phyloP scores from a whole-genome alignment of 2,888 invertebrate species.

The Nycteola revayana region DNA sequence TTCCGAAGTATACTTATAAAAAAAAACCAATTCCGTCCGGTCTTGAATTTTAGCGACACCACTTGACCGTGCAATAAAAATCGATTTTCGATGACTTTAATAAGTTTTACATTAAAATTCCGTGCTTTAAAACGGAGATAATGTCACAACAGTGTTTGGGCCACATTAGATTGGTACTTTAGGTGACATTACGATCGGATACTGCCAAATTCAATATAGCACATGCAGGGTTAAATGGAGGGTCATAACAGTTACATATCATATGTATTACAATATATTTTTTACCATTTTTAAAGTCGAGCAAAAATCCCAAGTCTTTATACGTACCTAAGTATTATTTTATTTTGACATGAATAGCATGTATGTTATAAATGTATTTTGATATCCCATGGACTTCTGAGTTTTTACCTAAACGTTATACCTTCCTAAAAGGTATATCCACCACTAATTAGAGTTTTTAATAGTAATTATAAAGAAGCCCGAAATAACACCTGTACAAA shows the following conservation, averaged over 20 bases:
- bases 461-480: conserved; percentile 8
- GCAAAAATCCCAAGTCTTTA: too few species aligned
- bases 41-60: conserved; percentile 14
- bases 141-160: conserved; percentile 45
- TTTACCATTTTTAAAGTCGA: background rate
- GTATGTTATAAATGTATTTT: too few species aligned
- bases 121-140: conserved; percentile 34
- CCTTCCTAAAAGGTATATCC: too few species aligned
- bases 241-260: conserved; percentile 35
- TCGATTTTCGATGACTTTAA: conserved; percentile 32
- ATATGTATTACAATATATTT: conserved; percentile 4
- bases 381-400: too few species aligned
- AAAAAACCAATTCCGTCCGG: conserved; percentile 17
- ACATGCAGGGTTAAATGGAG: conserved; percentile 38
- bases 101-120: conserved; percentile 42
- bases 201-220: conserved; percentile 50
- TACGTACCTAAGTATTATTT: too few species aligned
- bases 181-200: conserved; percentile 50
- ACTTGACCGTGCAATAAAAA: conserved; percentile 51
- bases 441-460: too few species aligned
- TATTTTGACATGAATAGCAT: too few species aligned
- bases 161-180: conserved; percentile 55
- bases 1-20: conserved; percentile 9
- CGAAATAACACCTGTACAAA: conserved; percentile 20
- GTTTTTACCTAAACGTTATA: too few species aligned